Conservation (phyloP, 2,113 vertebrate species). For the Xerus inauris region DNA sequence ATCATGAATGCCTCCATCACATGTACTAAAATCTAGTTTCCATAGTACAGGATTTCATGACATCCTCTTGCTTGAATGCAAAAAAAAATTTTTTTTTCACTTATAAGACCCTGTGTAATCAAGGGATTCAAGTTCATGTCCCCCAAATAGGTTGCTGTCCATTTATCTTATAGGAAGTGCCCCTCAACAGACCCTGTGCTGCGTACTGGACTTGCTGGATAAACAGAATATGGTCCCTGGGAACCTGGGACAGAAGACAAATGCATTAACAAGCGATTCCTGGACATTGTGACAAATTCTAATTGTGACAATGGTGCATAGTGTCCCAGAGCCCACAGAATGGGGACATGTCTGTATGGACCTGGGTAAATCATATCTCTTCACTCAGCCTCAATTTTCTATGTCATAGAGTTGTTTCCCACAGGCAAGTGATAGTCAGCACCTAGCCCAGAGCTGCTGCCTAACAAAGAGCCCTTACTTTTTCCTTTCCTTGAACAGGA, state of each 20-base stretch:
- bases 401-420: background rate
- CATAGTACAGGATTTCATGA: background rate
- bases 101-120: too few relatives aligned
- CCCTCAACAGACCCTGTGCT: background rate
- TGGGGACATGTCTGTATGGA: background rate
- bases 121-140: background rate
- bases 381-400: background rate
- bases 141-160: slow-evolving; percentile 10
- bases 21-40: background rate
- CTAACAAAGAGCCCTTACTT: background rate
- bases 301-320: background rate
- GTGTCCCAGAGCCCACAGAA: background rate
- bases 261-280: background rate
- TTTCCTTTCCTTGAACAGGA: background rate
- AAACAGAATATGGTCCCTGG: background rate
- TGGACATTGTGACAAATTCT: background rate
- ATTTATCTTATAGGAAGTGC: background rate
- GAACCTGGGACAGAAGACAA: background rate
- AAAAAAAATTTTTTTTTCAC: too few relatives aligned
- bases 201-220: background rate
- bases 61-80: slow-evolving; percentile 16
- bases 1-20: background rate
- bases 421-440: background rate
- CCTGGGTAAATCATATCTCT: background rate
- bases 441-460: background rate